phyloP scores from a whole-genome alignment of 2,797 vertebrate genomes.

The Gallirallus australis region DNA sequence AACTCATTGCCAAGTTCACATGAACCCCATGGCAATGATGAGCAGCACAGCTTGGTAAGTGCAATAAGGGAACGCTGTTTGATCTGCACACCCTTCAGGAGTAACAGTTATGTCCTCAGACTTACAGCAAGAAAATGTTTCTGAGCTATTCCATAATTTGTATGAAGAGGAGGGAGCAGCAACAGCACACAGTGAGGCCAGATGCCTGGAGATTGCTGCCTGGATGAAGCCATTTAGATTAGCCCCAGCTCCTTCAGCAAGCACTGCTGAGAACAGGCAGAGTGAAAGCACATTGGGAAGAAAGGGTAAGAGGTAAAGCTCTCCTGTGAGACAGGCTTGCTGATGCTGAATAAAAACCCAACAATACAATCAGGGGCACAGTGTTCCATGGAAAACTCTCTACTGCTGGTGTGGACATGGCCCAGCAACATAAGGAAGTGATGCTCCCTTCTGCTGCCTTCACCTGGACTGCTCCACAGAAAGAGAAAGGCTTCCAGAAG shows the following conservation, averaged over 20 bases:
- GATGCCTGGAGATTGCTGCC: not conserved
- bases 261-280: accelerated
- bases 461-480: not conserved
- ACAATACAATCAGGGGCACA: not conserved
- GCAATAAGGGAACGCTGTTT: not conserved
- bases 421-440: too few species aligned
- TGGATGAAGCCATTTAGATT: not conserved
- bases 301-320: not conserved
- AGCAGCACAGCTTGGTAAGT: not conserved
- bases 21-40: conserved; percentile 10
- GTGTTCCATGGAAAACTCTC: not conserved
- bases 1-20: not conserved
- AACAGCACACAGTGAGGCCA: not conserved
- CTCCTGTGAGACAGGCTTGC: not conserved
- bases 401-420: not conserved
- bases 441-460: not conserved
- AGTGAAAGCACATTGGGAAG: not conserved
- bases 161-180: not conserved
- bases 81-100: not conserved
- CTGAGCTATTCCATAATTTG: not conserved
- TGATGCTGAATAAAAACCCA: not conserved
- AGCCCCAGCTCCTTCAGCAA: accelerated
- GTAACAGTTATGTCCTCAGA: not conserved
- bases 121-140: not conserved
- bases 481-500: not conserved